These are phyloP conservation scores for Callithrix jacchus DNA, from an alignment of 2,113 vertebrate genomes.

Conservation along the genomic window DNA sequence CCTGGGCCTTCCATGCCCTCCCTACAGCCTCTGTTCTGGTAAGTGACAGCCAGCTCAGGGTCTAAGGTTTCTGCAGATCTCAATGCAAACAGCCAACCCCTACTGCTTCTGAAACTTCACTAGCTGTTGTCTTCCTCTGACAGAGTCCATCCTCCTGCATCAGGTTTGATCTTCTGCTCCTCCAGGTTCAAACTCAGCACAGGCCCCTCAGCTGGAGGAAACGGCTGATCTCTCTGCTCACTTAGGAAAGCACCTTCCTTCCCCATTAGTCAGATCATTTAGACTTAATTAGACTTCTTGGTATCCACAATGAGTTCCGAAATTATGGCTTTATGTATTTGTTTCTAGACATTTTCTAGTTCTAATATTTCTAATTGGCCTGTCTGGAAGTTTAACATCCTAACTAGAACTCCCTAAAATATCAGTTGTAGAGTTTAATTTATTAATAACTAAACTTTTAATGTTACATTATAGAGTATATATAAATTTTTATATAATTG, in stretches of 20 bases:
- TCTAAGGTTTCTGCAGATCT: not conserved
- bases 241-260: not conserved
- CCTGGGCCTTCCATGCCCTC: not conserved
- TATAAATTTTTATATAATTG: not conserved
- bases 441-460: not conserved
- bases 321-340: not conserved
- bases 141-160: not conserved
- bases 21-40: not conserved
- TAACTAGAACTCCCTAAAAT: not conserved
- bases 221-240: not conserved
- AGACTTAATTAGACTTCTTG: not conserved
- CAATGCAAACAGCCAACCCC: accelerated
- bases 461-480: not conserved
- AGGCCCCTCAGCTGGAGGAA: not conserved
- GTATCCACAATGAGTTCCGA: not conserved
- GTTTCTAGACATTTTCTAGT: slow-evolving; percentile 9
- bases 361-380: not conserved
- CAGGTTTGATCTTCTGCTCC: not conserved
- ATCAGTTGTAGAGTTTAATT: not conserved
- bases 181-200: not conserved
- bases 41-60: not conserved
- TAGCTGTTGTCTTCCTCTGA: not conserved
- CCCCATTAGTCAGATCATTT: not conserved
- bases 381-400: not conserved
- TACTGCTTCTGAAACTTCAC: not conserved